Conservation (phyloP, 2,113 vertebrate genomes). For the Phycodurus eques region DNA sequence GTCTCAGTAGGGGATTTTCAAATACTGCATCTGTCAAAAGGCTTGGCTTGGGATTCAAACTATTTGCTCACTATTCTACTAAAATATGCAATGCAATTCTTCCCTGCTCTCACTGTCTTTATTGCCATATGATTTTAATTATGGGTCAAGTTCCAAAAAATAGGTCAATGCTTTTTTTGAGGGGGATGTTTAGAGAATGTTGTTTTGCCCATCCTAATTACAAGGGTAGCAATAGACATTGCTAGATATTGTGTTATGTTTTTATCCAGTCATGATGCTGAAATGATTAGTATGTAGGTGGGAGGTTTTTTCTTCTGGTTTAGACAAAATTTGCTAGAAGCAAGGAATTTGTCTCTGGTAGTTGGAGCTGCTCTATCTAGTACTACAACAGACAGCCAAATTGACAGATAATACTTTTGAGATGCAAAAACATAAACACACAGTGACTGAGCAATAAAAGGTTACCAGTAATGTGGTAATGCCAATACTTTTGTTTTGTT, state of each 20-base stretch:
- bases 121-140: conserved; percentile 39
- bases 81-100: conserved; percentile 44
- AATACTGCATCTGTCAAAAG: conserved; percentile 55
- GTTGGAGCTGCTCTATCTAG: no score
- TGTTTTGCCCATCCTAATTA: neutral
- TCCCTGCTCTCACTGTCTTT: conserved; percentile 25
- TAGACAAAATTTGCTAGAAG: neutral
- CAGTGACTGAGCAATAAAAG: no score
- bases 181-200: neutral
- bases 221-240: neutral
- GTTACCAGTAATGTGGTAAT: no score
- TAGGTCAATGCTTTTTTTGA: conserved; percentile 20
- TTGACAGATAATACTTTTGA: no score
- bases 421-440: no score
- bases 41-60: conserved; percentile 58
- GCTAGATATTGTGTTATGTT: neutral
- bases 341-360: neutral
- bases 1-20: conserved; percentile 61
- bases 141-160: conserved; percentile 26
- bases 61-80: conserved; percentile 42
- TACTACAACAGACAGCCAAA: no score
- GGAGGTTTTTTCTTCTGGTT: neutral
- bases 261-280: neutral
- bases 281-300: neutral
- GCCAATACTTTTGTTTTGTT: no score